Evolutionary conservation across 2,797 vertebrate species (phyloP).

Genomic region (Myotis findleyi): DNA sequence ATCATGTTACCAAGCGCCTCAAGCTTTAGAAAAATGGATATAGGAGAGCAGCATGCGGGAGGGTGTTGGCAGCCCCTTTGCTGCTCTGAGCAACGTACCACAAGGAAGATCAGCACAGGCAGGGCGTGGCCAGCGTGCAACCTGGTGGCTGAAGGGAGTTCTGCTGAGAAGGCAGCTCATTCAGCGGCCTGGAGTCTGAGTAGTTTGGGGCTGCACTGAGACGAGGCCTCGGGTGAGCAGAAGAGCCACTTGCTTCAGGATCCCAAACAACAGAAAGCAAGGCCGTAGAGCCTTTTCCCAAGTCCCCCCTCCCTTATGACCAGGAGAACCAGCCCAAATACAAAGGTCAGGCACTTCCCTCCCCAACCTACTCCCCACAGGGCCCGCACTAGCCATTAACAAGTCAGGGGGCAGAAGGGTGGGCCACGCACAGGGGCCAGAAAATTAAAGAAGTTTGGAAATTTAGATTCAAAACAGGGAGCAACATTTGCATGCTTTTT

Average conservation of each 20-base stretch:
- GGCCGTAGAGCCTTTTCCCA: neutral
- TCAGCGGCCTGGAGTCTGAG: too few species aligned
- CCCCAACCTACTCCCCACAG: neutral
- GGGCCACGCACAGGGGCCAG: too few species aligned
- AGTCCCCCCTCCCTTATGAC: too few species aligned
- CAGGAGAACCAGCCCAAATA: neutral
- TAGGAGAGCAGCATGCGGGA: neutral
- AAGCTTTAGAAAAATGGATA: neutral
- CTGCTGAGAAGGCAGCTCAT: neutral
- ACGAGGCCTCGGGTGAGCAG: too few species aligned
- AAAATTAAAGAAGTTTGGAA: neutral
- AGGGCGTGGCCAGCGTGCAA: neutral
- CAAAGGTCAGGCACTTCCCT: neutral
- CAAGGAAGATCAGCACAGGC: rapidly evolving
- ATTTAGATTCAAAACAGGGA: neutral
- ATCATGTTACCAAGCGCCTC: neutral
- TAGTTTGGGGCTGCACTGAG: rapidly evolving
- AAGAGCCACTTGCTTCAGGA: neutral
- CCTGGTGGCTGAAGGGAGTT: neutral
- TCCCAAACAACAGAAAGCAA: neutral
- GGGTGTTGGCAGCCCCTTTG: too few species aligned
- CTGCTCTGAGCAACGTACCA: neutral
- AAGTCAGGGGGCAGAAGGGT: neutral
- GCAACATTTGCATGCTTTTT: neutral
- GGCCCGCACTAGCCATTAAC: too few species aligned